A percentile compares a stretch with the other conserved stretches of the same genome.
These are phyloP conservation scores for Galeopsomyia nigrocyanea DNA, from an alignment of 2,888 invertebrate species.

Conservation along the genomic window DNA sequence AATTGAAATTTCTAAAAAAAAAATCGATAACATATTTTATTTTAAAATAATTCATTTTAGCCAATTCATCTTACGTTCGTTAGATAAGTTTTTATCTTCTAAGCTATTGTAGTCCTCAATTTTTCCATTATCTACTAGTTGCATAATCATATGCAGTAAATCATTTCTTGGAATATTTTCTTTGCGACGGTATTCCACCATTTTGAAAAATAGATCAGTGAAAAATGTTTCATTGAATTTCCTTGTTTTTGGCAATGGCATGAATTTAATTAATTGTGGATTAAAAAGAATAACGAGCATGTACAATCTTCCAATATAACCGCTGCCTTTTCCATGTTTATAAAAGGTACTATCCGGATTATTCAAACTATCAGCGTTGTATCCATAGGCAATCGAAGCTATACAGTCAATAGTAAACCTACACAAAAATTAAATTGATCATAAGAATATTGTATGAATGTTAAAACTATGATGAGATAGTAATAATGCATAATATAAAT, in stretches of 20 bases:
- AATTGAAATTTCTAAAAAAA: slow-evolving; percentile 1
- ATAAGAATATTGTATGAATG: too few species aligned
- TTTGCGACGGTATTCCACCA: slow-evolving; percentile 55
- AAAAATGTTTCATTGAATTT: slow-evolving; percentile 58
- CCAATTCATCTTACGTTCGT: not conserved
- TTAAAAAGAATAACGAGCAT: slow-evolving; percentile 51
- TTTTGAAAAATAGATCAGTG: slow-evolving; percentile 54
- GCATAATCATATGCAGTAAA: slow-evolving; percentile 59
- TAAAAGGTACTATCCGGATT: slow-evolving; percentile 20
- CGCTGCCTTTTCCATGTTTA: slow-evolving; percentile 39
- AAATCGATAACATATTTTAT: not conserved
- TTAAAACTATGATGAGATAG: too few species aligned
- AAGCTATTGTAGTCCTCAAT: slow-evolving; percentile 19
- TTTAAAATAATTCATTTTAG: too few species aligned
- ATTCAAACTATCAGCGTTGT: slow-evolving; percentile 27
- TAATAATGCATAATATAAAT: too few species aligned
- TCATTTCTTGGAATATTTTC: slow-evolving; percentile 57
- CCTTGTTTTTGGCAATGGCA: slow-evolving; percentile 45
- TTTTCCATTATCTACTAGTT: slow-evolving; percentile 53
- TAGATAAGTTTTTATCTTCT: not conserved
- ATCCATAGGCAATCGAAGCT: slow-evolving; percentile 31
- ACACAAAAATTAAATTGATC: not conserved
- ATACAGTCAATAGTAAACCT: slow-evolving; percentile 37
- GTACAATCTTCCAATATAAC: slow-evolving; percentile 45
- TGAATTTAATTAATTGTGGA: slow-evolving; percentile 46